Evolutionary conservation across 2,888 invertebrate species (phyloP), one percentile per base, ranked within the genome.

Genomic region (Drosophila seclusa): DNA sequence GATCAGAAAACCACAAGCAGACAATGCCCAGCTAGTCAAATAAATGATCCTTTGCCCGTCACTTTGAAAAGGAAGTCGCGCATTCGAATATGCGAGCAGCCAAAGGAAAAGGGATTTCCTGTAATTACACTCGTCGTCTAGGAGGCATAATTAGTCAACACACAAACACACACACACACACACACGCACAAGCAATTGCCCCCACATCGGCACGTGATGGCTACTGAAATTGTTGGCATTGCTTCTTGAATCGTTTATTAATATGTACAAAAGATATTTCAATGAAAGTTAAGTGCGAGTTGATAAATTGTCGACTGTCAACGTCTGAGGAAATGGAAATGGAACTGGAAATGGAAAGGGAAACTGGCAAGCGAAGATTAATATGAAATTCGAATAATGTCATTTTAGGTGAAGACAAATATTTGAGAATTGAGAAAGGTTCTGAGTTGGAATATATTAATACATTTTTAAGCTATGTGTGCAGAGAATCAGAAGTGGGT

Each of bases 61-160:
- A 68, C 31, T 68, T 61, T 80, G 75, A 73, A 34, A 73, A 77
- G 78, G 84, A 82, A 73, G 73, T 74, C 70, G 75, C 71, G 61
- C 79, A 73, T 69, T 61, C 48, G 32, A 74, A 78, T 62, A 45
- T 55, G 59, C 34, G 67, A 61, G 68, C 54, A 58, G 70, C 29
- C 13, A 57, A 59, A 85, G 86, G 70, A 80, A 86, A 89, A 80
- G 67, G 90, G 90, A 89, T 87, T 89, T 87, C 87, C 87, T 87
- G 90, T 78, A 83, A 83, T 87, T 81, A 85, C 78, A 18, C 64
- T 59, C 62, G 52, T 38, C 75, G 59, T 70, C 77, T 67, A 63
- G 54, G 58, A 64, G 53, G 50, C 59, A 53, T 78, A 85, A 85
- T 85, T 85, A 83, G 82, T 78, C 76, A 73, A 71, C 71, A 24